These are phyloP conservation scores for Galbula dea DNA, from an alignment of 2,113 vertebrate genomes.

Conservation along the genomic window DNA sequence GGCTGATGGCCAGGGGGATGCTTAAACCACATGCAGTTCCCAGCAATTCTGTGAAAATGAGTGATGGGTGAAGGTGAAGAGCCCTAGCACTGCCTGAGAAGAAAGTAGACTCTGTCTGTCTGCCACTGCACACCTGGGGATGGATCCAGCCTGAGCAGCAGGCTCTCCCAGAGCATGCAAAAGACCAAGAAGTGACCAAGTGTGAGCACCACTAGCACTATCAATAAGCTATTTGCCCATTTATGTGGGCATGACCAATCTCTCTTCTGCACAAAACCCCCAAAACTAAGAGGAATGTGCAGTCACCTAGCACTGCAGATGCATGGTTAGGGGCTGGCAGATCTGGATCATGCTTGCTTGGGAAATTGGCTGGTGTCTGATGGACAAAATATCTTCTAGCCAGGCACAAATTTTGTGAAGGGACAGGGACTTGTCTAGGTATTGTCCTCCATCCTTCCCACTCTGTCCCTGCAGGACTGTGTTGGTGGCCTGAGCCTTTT, in stretches of 20 bases:
- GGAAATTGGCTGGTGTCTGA: not conserved
- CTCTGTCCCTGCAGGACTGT: not conserved
- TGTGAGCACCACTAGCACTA: not conserved
- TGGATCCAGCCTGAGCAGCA: not conserved
- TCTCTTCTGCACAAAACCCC: not conserved
- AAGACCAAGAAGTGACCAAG: not conserved
- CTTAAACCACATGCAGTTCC: not conserved
- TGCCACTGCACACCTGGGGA: not conserved
- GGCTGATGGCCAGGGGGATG: not conserved
- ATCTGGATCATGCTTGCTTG: not conserved
- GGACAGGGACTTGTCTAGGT: not conserved
- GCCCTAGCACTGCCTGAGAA: not conserved
- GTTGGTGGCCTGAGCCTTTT: not conserved
- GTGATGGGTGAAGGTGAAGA: not conserved
- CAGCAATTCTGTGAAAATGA: not conserved
- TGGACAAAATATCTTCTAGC: not conserved
- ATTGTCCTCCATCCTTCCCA: not conserved
- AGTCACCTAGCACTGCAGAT: not conserved
- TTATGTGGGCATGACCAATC: fast-evolving
- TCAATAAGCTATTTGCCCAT: not conserved
- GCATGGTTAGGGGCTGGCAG: not conserved
- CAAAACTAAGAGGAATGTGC: not conserved
- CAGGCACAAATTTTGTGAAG: not conserved
- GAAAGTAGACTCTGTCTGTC: not conserved
- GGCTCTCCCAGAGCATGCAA: not conserved